Percentiles rank a stretch among this genome's conserved stretches.
phyloP scores from a whole-genome alignment of 1,140 invertebrate species.

The Trichonephila clavata region DNA sequence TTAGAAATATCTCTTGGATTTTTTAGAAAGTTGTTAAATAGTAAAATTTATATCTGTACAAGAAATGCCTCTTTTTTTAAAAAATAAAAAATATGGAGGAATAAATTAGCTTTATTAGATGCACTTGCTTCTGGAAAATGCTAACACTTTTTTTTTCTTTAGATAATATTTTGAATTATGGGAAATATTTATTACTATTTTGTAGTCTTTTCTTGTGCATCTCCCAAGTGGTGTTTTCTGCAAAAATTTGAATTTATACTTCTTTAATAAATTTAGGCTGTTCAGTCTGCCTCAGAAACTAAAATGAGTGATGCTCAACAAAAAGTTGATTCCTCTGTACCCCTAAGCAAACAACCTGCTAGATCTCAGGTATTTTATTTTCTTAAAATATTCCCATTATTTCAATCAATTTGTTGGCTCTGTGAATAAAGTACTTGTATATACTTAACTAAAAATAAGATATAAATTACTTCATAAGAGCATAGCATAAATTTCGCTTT shows the following conservation, averaged over 20 bases:
- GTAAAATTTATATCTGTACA: no score
- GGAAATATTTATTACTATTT: not conserved
- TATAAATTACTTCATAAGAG: no score
- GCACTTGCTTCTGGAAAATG: slow-evolving; percentile 61
- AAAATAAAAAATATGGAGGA: no score
- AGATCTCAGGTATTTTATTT: not conserved
- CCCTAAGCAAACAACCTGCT: slow-evolving; percentile 6
- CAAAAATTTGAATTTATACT: not conserved
- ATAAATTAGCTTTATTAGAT: slow-evolving; percentile 53
- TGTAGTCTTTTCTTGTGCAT: not conserved
- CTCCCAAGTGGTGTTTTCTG: not conserved
- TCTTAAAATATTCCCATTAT: no score
- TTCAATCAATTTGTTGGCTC: no score
- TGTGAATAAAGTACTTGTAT: no score
- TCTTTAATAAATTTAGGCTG: slow-evolving; percentile 37
- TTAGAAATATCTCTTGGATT: no score
- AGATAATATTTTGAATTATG: not conserved
- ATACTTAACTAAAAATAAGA: no score
- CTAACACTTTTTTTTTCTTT: slow-evolving; percentile 4
- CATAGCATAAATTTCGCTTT: no score
- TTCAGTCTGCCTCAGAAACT: slow-evolving; percentile 8
- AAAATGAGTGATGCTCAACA: slow-evolving; percentile 23
- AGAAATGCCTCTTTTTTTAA: no score
- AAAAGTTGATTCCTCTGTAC: slow-evolving; percentile 42
- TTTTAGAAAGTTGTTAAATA: no score